phyloP scores from a whole-genome alignment of 2,113 vertebrate genomes.

The Leptodactylus fuscus region DNA sequence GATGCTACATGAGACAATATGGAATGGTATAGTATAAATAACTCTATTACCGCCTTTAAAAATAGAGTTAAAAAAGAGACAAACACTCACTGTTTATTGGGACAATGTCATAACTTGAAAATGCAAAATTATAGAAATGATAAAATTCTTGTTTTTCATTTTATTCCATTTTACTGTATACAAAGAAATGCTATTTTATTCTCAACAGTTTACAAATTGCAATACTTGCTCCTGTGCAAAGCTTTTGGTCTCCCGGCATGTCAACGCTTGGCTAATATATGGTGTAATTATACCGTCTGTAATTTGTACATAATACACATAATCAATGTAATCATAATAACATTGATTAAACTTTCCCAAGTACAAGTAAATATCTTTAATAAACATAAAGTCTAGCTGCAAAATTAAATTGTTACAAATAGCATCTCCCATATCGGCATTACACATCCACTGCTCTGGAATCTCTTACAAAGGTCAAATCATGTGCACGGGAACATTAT shows the following conservation, averaged over 20 bases:
- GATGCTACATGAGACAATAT: too few relatives aligned
- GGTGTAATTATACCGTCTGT: background rate
- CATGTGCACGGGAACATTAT: slow-evolving; percentile 24
- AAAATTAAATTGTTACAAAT: slow-evolving; percentile 27
- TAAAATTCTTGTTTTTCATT: background rate
- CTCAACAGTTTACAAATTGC: background rate
- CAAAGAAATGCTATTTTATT: background rate
- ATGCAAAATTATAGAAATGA: too few relatives aligned
- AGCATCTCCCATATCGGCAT: background rate
- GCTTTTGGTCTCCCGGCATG: background rate
- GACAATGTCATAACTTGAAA: too few relatives aligned
- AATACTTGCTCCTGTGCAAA: background rate
- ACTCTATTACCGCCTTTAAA: too few relatives aligned
- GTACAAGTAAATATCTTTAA: slow-evolving; percentile 1
- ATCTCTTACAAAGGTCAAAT: slow-evolving; percentile 28
- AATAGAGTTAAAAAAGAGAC: too few relatives aligned
- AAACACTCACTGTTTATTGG: too few relatives aligned
- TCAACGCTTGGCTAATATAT: background rate
- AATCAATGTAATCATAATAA: slow-evolving; percentile 28
- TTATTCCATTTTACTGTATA: background rate
- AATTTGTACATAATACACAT: slow-evolving; percentile 12
- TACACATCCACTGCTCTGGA: background rate
- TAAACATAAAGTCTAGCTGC: slow-evolving; percentile 2
- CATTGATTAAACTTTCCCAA: slow-evolving; percentile 25
- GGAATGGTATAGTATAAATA: too few relatives aligned